A percentile compares a stretch with the other conserved stretches of the same genome.
phyloP scores from a whole-genome alignment of 2,888 invertebrate species.

The Brachyopa scutellaris region DNA sequence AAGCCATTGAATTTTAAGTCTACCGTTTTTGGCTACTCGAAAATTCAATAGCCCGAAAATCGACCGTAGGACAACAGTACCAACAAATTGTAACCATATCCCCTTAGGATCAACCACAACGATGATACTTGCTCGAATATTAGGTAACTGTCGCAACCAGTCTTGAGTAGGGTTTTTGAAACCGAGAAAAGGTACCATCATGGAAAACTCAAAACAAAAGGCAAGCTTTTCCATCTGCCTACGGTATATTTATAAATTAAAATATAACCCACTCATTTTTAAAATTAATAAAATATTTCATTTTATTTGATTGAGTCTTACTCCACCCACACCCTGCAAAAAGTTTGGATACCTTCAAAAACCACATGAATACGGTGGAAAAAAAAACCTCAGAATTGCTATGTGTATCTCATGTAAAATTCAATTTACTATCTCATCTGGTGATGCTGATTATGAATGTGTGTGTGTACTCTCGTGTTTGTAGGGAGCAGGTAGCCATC shows the following conservation, averaged over 20 bases:
- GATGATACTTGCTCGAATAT: too few species aligned
- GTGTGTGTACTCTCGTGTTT: neutral
- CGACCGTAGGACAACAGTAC: too few species aligned
- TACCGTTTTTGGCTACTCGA: too few species aligned
- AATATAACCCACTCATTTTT: conserved; percentile 57
- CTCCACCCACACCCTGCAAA: neutral
- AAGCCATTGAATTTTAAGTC: too few species aligned
- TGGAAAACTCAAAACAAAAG: too few species aligned
- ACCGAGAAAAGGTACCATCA: too few species aligned
- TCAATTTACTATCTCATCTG: conserved; percentile 53
- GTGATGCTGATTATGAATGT: conserved; percentile 21
- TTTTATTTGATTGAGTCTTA: conserved; percentile 30
- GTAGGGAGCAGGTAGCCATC: conserved; percentile 6
- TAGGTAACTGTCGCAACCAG: too few species aligned
- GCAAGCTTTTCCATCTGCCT: conserved; percentile 19
- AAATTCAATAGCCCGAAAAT: too few species aligned
- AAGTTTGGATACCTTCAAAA: too few species aligned
- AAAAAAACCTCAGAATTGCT: conserved; percentile 39
- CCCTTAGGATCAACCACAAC: too few species aligned
- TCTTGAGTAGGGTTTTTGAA: too few species aligned
- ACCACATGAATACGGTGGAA: conserved; percentile 4
- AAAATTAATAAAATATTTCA: conserved; percentile 51
- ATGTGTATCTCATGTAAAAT: conserved; percentile 59
- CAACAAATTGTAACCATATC: too few species aligned
- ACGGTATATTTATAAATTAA: conserved; percentile 36